Evolutionary conservation across 2,888 invertebrate species (phyloP).

Genomic region (Meteorus colon): DNA sequence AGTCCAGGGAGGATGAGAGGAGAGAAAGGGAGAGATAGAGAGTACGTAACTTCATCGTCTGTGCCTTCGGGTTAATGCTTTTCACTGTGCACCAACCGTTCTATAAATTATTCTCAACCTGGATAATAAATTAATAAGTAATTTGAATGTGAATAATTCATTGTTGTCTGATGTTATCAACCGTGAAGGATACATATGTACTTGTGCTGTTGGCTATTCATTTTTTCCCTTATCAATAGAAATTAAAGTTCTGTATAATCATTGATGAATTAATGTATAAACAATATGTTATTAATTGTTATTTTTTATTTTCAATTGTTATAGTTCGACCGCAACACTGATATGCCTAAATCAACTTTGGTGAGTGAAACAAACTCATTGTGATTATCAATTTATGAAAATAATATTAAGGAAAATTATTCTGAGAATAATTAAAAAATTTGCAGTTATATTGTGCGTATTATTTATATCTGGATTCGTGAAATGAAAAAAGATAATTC

Average conservation of each 20-base stretch:
- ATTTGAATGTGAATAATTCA: conserved; percentile 13
- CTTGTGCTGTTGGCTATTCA: not conserved
- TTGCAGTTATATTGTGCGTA: too few relatives aligned
- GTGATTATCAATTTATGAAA: not conserved
- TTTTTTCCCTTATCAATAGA: not conserved
- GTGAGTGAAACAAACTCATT: conserved; percentile 35
- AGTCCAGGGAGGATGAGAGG: conserved; percentile 6
- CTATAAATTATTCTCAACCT: conserved; percentile 22
- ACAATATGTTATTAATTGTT: not conserved
- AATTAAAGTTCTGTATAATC: not conserved
- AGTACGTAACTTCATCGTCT: conserved; percentile 30
- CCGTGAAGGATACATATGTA: not conserved
- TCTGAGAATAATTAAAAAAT: too few relatives aligned
- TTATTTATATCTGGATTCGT: too few relatives aligned
- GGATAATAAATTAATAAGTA: not conserved
- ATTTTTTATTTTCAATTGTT: conserved; percentile 41
- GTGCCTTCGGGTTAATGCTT: conserved; percentile 23
- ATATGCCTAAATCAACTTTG: conserved; percentile 32
- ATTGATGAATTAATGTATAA: not conserved
- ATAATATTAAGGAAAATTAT: too few relatives aligned
- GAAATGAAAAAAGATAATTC: too few relatives aligned
- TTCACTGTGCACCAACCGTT: conserved; percentile 4
- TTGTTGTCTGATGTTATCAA: conserved; percentile 9
- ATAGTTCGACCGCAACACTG: conserved; percentile 37
- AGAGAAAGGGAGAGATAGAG: not conserved